phyloP scores from a whole-genome alignment of 2,888 invertebrate genomes.

The Leucoma salicis region DNA sequence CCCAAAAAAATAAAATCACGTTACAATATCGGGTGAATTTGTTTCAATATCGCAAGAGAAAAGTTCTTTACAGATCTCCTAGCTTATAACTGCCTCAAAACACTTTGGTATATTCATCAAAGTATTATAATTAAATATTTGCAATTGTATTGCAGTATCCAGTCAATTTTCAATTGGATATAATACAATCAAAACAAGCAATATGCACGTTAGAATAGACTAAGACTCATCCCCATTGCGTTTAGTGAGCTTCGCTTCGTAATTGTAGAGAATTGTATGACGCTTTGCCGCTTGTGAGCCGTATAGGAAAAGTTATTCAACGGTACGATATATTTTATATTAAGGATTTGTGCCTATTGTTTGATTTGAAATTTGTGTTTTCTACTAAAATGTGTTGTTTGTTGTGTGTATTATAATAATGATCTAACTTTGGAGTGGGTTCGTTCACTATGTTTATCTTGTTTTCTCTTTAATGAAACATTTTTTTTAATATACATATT shows the following conservation, averaged over 20 bases:
- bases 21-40: too few species aligned
- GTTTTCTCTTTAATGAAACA: background rate
- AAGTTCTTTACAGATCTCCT: too few species aligned
- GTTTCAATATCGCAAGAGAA: too few species aligned
- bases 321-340: conserved; percentile 17
- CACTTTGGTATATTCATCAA: too few species aligned
- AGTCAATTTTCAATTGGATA: background rate
- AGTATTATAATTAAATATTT: too few species aligned
- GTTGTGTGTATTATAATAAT: conserved; percentile 4
- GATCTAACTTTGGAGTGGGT: conserved; percentile 10
- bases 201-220: conserved; percentile 65
- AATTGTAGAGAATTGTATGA: conserved; percentile 27
- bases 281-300: conserved; percentile 35
- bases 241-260: conserved; percentile 37
- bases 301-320: conserved; percentile 23
- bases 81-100: too few species aligned
- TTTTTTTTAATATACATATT: too few species aligned
- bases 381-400: conserved; percentile 52
- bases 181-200: conserved; percentile 56
- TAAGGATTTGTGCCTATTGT: conserved; percentile 58
- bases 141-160: too few species aligned
- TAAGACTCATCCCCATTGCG: conserved; percentile 33
- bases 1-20: too few species aligned
- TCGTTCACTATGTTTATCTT: conserved; percentile 11
- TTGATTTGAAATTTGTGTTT: conserved; percentile 59